These are phyloP conservation scores for Dryobates pubescens DNA, from an alignment of 2,797 vertebrate genomes.

Conservation along the genomic window DNA sequence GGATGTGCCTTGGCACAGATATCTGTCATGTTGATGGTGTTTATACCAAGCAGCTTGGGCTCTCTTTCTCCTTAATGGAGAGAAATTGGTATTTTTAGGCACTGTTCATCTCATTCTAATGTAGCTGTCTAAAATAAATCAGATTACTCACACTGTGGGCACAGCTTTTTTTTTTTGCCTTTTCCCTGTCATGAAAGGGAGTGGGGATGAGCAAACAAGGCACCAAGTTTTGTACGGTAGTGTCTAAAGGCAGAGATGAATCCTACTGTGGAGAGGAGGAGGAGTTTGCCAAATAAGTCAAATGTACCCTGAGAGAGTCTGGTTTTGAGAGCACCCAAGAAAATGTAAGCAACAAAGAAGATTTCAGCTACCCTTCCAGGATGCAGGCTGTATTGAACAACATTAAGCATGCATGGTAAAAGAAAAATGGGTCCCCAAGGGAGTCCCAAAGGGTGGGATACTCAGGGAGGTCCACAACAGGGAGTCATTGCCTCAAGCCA, in stretches of 20 bases:
- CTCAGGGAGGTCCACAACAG: not conserved
- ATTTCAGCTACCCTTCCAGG: not conserved
- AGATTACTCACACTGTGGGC: not conserved
- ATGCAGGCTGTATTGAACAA: accelerated
- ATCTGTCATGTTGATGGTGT: not conserved
- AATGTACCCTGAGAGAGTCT: not conserved
- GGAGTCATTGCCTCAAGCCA: not conserved
- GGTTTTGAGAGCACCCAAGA: not conserved
- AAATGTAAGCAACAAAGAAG: not conserved
- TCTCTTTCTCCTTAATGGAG: not conserved
- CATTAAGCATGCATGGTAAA: not conserved
- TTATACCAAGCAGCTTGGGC: not conserved
- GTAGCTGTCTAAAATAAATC: not conserved
- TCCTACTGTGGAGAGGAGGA: not conserved
- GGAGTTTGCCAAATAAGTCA: not conserved
- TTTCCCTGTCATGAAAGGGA: not conserved
- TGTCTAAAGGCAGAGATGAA: not conserved
- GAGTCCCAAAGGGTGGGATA: not conserved
- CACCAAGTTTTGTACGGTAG: accelerated
- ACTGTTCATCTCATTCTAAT: not conserved
- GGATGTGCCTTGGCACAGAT: not conserved
- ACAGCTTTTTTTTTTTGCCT: not conserved
- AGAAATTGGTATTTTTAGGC: not conserved
- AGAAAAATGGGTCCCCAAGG: not conserved
- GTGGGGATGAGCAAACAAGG: accelerated